Conservation (phyloP, 2,888 invertebrate genomes). For the Papilio gigon region DNA sequence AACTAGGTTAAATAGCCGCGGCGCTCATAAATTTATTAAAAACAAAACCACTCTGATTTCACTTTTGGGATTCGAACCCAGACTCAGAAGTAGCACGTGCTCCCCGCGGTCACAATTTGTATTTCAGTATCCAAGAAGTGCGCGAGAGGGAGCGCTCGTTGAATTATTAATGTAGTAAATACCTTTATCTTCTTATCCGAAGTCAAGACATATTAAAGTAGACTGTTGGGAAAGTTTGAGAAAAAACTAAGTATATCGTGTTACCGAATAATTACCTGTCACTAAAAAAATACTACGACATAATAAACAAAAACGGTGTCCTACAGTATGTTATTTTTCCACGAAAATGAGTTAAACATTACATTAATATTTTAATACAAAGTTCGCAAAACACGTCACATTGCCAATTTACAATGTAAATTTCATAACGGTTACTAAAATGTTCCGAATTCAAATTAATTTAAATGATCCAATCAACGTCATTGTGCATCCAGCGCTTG, state of each 20-base stretch:
- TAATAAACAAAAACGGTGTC: too few relatives aligned
- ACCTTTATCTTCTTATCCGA: constrained; percentile 5
- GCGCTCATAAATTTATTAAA: too few relatives aligned
- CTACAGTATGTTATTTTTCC: too few relatives aligned
- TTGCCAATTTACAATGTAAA: neutral
- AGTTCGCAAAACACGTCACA: neutral
- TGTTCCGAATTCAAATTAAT: neutral
- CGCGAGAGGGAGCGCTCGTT: neutral
- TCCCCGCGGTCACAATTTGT: constrained; percentile 1
- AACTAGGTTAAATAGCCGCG: too few relatives aligned
- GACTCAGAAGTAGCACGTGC: neutral
- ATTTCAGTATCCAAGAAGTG: neutral
- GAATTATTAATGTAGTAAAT: constrained; percentile 18
- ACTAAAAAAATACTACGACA: too few relatives aligned
- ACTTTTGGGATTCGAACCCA: constrained; percentile 8
- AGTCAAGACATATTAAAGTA: neutral
- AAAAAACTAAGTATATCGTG: neutral
- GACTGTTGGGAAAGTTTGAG: neutral
- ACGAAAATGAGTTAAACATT: too few relatives aligned
- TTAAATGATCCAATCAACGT: neutral
- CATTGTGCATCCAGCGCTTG: neutral
- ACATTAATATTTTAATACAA: too few relatives aligned
- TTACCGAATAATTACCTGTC: too few relatives aligned
- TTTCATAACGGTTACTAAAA: neutral
- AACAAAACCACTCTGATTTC: neutral